Percentiles rank a stretch among this genome's conserved stretches.
Conservation (phyloP, 2,888 invertebrate species). For the Aromia moschata region DNA sequence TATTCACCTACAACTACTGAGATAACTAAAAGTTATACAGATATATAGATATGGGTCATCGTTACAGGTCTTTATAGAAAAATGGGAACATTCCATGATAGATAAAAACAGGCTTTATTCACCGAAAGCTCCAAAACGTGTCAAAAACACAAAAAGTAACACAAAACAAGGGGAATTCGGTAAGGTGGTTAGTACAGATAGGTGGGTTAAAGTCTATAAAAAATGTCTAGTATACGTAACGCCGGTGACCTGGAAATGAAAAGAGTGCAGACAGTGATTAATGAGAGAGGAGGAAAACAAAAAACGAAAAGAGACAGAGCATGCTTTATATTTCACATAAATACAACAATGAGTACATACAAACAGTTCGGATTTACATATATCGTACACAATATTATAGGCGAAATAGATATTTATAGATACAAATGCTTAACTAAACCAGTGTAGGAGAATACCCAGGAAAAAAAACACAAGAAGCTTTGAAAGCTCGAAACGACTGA, state of each 20-base stretch:
- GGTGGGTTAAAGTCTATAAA: constrained; percentile 34
- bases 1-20: too few species aligned
- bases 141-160: constrained; percentile 15
- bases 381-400: constrained; percentile 33
- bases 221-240: constrained; percentile 69
- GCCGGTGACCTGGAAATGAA: constrained; percentile 72
- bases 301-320: constrained; percentile 47
- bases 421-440: constrained; percentile 34
- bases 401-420: constrained; percentile 20
- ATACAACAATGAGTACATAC: constrained; percentile 49
- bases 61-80: not conserved
- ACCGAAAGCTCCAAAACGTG: constrained; percentile 5
- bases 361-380: constrained; percentile 30
- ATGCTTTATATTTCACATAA: constrained; percentile 53
- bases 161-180: constrained; percentile 15
- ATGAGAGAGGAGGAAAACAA: constrained; percentile 47
- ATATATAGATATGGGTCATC: too few species aligned
- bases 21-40: too few species aligned
- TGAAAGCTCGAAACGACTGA: constrained; percentile 15
- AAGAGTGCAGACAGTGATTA: constrained; percentile 53
- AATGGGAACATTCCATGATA: constrained; percentile 23
- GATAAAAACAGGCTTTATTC: constrained; percentile 19
- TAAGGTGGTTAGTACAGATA: constrained; percentile 31
- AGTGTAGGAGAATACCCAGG: constrained; percentile 17
- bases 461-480: constrained; percentile 17